Conservation (phyloP, 2,888 invertebrate species). For the Tillus elongatus region DNA sequence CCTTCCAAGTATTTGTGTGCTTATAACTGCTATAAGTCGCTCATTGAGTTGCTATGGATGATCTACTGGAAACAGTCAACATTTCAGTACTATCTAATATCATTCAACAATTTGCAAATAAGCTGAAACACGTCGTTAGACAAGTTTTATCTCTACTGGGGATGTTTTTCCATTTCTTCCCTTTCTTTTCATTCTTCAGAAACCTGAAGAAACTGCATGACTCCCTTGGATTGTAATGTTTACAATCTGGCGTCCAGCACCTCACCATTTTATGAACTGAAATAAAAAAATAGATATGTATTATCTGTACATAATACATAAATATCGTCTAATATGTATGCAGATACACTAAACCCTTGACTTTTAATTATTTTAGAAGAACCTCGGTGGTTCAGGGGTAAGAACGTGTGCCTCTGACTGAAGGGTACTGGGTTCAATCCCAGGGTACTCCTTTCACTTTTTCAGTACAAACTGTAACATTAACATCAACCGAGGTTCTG, state of each 20-base stretch:
- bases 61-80: not conserved
- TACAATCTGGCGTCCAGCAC: constrained; percentile 9
- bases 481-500: too few relatives aligned
- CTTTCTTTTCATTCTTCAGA: not conserved
- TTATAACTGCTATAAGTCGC: constrained; percentile 10
- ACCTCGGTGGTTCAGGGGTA: too few relatives aligned
- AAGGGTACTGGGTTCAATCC: too few relatives aligned
- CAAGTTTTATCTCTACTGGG: constrained; percentile 11
- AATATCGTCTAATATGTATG: too few relatives aligned
- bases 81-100: constrained; percentile 13
- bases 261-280: too few relatives aligned
- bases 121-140: constrained; percentile 2
- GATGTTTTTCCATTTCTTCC: constrained; percentile 2
- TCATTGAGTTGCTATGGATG: not conserved
- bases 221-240: constrained; percentile 5
- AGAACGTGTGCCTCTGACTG: too few relatives aligned
- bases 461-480: too few relatives aligned
- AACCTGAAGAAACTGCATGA: constrained; percentile 5
- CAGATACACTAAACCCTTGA: too few relatives aligned
- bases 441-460: too few relatives aligned
- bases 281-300: too few relatives aligned
- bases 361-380: too few relatives aligned
- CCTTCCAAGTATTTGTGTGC: constrained; percentile 5
- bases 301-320: too few relatives aligned
- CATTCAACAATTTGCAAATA: constrained; percentile 10